These are phyloP conservation scores for Andricus quercusramuli DNA, from an alignment of 2,888 invertebrate species.

Conservation along the genomic window DNA sequence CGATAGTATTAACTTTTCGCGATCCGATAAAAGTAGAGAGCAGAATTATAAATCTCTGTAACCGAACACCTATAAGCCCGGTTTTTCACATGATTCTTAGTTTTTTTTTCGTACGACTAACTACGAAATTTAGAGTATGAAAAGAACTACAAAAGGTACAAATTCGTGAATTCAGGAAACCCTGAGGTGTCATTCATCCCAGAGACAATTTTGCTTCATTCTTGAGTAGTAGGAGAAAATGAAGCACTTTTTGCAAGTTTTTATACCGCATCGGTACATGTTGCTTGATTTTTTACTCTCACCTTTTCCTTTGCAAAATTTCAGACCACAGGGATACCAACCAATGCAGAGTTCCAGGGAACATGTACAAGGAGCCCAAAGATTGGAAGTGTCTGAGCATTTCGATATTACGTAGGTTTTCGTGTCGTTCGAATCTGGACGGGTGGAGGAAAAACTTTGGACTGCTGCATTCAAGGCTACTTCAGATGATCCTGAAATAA, in stretches of 20 bases:
- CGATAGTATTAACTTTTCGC: background rate
- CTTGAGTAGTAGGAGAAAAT: conserved; percentile 92
- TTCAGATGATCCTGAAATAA: conserved; percentile 84
- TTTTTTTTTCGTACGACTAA: conserved; percentile 6
- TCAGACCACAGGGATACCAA: conserved; percentile 97
- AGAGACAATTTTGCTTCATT: conserved; percentile 90
- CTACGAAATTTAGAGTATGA: conserved; percentile 14
- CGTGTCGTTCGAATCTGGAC: conserved; percentile 63
- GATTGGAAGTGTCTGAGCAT: conserved; percentile 85
- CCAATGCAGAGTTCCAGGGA: conserved; percentile 93
- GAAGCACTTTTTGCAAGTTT: conserved; percentile 95
- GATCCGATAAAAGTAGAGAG: conserved; percentile 28
- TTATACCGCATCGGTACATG: conserved; percentile 95
- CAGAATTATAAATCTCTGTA: conserved; percentile 36
- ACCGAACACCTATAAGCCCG: conserved; percentile 38
- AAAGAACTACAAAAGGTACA: conserved; percentile 16
- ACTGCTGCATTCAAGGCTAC: conserved; percentile 86
- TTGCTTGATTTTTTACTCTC: conserved; percentile 83
- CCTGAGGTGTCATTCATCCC: conserved; percentile 85
- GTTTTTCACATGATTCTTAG: conserved; percentile 16
- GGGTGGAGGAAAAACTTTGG: conserved; percentile 85
- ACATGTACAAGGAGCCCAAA: conserved; percentile 89
- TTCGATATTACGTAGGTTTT: conserved; percentile 70
- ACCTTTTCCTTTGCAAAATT: conserved; percentile 93
- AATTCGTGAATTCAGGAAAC: conserved; percentile 48